Evolutionary conservation across 2,888 invertebrate species (phyloP), one percentile per base, ranked within the genome.

Genomic region (Hirudinaria manillensis): DNA sequence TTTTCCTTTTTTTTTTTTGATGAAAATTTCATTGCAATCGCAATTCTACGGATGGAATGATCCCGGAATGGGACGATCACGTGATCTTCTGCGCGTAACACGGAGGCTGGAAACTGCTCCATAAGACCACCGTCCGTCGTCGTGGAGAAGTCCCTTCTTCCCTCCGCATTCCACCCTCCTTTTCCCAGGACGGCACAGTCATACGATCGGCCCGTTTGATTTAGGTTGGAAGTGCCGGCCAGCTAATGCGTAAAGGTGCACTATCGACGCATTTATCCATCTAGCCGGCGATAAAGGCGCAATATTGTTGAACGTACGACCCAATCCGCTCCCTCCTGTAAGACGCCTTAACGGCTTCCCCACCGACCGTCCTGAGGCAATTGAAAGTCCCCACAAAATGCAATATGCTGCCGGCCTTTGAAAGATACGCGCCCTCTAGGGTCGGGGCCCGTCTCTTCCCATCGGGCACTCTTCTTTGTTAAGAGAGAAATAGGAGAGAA

Each of bases 291-390:
- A 61, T 61, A 61, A 61, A 61, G 29, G 29, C 61, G 61, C 61
- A 61, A 61, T 61, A 61, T 61, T 61, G 61, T 61, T 61, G 61
- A 61, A 61, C 61, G 61, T 61, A 61, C 61, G 61, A 61, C 29
- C 61, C 61, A 61, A 61, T 61, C 61, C 19, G 29, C 24, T 61
- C 29, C 19, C 29, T 61, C 61, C 61, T 61, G 24, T 29, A 61
- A 61, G 61, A 61, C 61, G 61, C 61, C 21, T 61, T 61, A 61
- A 61, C 61, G 29, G 61, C 61, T 61, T n/a, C 61, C 61, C 61
- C 61, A 16, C 29, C 19, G n/a, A 3, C 61, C 61, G 7, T n/a
- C 61, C 61, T 61, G 24, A 16, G 29, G 24, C 61, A 61, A 27
- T 61, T 61, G 24, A 61, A 24, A 61, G 24, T 61, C 61, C 29